Conservation (phyloP, 2,113 vertebrate genomes). For the Labrus mixtus region DNA sequence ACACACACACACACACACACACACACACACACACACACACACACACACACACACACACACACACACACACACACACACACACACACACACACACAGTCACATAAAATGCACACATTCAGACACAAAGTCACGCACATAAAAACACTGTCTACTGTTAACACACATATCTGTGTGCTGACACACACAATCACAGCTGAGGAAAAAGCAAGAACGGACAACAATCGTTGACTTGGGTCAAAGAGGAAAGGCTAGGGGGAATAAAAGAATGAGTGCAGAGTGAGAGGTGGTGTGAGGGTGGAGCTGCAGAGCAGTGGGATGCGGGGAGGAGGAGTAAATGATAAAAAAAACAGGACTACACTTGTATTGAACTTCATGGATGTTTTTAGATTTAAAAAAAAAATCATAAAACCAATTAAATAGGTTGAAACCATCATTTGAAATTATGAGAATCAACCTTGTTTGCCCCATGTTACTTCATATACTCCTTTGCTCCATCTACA, state of each 20-base stretch:
- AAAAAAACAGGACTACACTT: conserved; percentile 64
- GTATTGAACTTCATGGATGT: conserved; percentile 67
- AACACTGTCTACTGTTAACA: conserved; percentile 4
- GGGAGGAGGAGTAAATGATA: conserved; percentile 43
- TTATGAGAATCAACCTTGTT: conserved; percentile 77
- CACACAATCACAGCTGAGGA: conserved; percentile 35
- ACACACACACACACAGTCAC: conserved; percentile 10
- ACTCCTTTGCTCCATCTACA: neutral
- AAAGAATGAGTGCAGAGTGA: conserved; percentile 85
- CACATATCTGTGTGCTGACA: neutral
- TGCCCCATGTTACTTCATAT: conserved; percentile 20
- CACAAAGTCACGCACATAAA: conserved; percentile 7
- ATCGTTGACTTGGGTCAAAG: conserved; percentile 60
- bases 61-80: neutral
- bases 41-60: conserved; percentile 16
- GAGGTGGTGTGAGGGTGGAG: conserved; percentile 62
- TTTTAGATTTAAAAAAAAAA: conserved; percentile 51
- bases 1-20: neutral
- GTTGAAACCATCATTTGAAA: conserved; percentile 38
- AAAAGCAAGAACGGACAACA: conserved; percentile 64
- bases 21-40: conserved; percentile 12
- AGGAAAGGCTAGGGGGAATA: conserved; percentile 74
- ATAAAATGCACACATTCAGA: conserved; percentile 2
- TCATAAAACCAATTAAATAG: conserved; percentile 46
- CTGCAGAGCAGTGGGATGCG: conserved; percentile 39